A percentile compares a stretch with the other conserved stretches of the same genome.
Evolutionary conservation across 1,140 invertebrate species (phyloP).

Genomic region (Drosophila pectinifera): DNA sequence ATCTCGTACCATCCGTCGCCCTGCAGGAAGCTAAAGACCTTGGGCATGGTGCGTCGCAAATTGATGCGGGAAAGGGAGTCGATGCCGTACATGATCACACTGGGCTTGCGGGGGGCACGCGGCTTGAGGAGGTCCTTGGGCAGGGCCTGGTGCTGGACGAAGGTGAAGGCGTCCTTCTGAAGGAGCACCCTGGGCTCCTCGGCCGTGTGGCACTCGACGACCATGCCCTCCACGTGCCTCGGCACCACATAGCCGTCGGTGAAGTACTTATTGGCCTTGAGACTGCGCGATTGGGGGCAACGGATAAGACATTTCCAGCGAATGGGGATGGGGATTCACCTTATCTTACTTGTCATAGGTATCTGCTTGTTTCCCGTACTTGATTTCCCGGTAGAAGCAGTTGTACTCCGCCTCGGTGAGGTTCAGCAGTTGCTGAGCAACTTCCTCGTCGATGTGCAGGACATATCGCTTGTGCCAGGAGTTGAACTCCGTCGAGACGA

Average conservation of each 20-base stretch:
- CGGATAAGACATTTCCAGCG: slow-evolving; percentile 25
- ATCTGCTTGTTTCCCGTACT: slow-evolving; percentile 1
- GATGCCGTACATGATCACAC: slow-evolving; percentile 62
- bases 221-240: slow-evolving; percentile 25
- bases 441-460: slow-evolving; percentile 59
- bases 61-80: slow-evolving; percentile 59
- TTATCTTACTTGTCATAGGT: slow-evolving; percentile 40
- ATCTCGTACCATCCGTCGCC: slow-evolving; percentile 53
- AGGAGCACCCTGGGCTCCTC: slow-evolving; percentile 25
- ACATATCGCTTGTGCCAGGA: slow-evolving; percentile 35
- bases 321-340: neutral
- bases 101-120: slow-evolving; percentile 21
- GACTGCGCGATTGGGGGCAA: neutral
- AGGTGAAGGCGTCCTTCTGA: slow-evolving; percentile 56
- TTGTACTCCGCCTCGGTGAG: slow-evolving; percentile 21
- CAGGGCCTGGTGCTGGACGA: slow-evolving; percentile 48
- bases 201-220: slow-evolving; percentile 47
- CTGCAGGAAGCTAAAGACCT: slow-evolving; percentile 47
- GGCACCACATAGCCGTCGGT: slow-evolving; percentile 23
- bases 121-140: slow-evolving; percentile 3
- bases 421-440: slow-evolving; percentile 64
- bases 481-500: slow-evolving; percentile 84
- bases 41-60: slow-evolving; percentile 73
- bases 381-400: slow-evolving; percentile 44
- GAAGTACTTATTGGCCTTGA: slow-evolving; percentile 34